Percentiles rank a stretch among this genome's conserved stretches.
Conservation (phyloP, 2,888 invertebrate genomes). For the Clitarchus hookeri region DNA sequence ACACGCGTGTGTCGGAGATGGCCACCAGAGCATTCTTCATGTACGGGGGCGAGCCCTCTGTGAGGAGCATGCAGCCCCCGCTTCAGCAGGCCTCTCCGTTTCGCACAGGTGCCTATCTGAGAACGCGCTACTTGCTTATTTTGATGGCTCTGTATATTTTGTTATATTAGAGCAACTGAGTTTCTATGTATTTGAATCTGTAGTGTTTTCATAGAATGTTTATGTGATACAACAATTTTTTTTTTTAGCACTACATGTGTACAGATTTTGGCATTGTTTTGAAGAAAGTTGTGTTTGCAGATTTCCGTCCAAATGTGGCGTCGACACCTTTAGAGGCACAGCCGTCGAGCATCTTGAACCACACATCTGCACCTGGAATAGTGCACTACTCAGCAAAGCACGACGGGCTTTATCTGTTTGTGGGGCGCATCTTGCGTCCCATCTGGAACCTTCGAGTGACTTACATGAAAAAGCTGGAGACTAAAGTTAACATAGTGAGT, state of each 20-base stretch:
- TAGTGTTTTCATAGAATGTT: no score
- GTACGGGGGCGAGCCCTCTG: constrained; percentile 80
- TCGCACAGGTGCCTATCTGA: background rate
- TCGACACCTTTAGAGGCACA: constrained; percentile 39
- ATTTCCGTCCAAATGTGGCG: constrained; percentile 42
- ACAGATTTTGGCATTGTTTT: background rate
- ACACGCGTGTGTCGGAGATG: constrained; percentile 77
- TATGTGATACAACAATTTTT: no score
- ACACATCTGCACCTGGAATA: constrained; percentile 45
- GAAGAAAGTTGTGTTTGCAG: constrained; percentile 19
- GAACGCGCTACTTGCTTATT: no score
- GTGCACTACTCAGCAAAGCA: constrained; percentile 78
- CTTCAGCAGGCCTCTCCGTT: background rate
- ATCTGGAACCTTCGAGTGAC: constrained; percentile 86
- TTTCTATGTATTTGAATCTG: no score
- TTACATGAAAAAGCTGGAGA: constrained; percentile 28
- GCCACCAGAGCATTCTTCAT: constrained; percentile 91
- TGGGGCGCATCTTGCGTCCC: constrained; percentile 83
- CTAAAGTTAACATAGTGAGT: constrained; percentile 16
- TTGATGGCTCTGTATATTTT: no score
- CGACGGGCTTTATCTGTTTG: constrained; percentile 90
- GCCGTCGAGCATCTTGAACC: background rate
- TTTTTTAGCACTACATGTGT: no score
- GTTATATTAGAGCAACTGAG: no score
- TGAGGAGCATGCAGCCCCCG: background rate